Evolutionary conservation across 2,888 invertebrate genomes (phyloP).

Genomic region (Tolmerus cingulatus): DNA sequence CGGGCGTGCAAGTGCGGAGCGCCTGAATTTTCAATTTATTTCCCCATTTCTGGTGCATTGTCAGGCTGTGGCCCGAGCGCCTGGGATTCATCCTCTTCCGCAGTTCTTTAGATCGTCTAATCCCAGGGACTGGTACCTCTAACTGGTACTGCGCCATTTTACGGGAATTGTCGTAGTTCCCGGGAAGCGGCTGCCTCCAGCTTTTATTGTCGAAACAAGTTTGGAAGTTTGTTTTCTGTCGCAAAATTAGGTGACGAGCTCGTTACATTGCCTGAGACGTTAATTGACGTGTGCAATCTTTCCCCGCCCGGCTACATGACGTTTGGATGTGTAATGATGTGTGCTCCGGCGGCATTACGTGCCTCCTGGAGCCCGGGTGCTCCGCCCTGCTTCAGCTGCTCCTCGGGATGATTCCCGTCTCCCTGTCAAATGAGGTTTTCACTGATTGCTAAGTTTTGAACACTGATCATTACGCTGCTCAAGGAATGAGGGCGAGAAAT

Average conservation of each 20-base stretch:
- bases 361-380: background rate
- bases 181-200: constrained; percentile 16
- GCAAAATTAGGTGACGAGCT: constrained; percentile 32
- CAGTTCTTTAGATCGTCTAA: constrained; percentile 4
- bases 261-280: constrained; percentile 29
- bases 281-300: constrained; percentile 37
- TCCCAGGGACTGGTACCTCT: background rate
- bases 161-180: background rate
- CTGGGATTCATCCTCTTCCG: background rate
- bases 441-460: background rate
- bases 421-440: background rate
- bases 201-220: constrained; percentile 29
- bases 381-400: background rate
- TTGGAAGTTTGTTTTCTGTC: constrained; percentile 24
- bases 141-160: background rate
- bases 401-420: background rate
- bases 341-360: background rate
- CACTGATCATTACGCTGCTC: background rate
- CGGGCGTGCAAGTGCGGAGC: constrained; percentile 14
- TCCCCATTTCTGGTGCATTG: constrained; percentile 26
- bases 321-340: constrained; percentile 21
- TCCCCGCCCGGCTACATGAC: background rate
- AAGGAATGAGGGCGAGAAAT: background rate
- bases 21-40: constrained; percentile 34
- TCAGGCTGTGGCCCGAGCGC: background rate